Evolutionary conservation across 2,888 invertebrate genomes (phyloP).

Genomic region (Apamea anceps): DNA sequence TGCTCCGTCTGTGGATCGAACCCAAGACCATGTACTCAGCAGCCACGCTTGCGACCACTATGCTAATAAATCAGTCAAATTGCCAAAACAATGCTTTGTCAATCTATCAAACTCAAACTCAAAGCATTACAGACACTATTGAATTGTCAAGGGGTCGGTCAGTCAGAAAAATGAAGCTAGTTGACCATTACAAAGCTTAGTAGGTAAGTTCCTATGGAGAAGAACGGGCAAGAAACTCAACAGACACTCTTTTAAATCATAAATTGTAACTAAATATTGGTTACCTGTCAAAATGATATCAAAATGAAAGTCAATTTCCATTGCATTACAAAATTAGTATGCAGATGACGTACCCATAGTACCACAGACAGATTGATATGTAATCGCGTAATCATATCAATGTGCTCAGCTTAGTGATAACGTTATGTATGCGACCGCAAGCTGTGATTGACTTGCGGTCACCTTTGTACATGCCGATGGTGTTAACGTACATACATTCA

Average conservation of each 20-base stretch:
- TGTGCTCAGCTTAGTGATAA: constrained; percentile 46
- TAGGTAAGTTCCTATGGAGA: too few species aligned
- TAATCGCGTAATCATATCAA: constrained; percentile 58
- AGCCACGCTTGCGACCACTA: neutral
- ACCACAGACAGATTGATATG: constrained; percentile 28
- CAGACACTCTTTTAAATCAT: too few species aligned
- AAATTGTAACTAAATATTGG: too few species aligned
- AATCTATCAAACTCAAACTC: too few species aligned
- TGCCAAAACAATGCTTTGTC: too few species aligned
- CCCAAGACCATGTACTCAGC: neutral
- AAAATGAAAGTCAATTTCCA: neutral
- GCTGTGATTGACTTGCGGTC: constrained; percentile 72
- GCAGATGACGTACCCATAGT: neutral
- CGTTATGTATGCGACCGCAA: constrained; percentile 62
- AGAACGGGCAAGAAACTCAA: too few species aligned
- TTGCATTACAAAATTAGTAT: constrained; percentile 13
- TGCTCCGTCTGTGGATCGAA: neutral
- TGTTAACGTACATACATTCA: constrained; percentile 11
- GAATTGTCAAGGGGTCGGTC: too few species aligned
- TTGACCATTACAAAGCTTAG: too few species aligned
- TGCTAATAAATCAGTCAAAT: neutral
- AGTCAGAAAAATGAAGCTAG: too few species aligned
- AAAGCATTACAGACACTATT: too few species aligned
- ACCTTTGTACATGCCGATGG: constrained; percentile 55
- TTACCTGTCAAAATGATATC: too few species aligned